Evolutionary conservation across 2,888 invertebrate genomes (phyloP).

Genomic region (Diplolepis rosae): DNA sequence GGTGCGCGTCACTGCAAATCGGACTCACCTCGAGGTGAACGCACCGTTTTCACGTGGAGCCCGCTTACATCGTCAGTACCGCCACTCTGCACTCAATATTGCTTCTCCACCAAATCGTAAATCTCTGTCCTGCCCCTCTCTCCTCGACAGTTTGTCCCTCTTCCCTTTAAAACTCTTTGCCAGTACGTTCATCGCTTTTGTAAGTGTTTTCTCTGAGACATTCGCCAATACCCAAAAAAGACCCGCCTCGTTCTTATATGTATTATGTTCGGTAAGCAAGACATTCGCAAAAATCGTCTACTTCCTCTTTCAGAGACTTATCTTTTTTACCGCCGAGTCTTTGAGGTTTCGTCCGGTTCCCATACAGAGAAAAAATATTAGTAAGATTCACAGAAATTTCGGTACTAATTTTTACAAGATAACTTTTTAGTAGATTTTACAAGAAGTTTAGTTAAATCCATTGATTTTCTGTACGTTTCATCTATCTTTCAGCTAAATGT

Average conservation of each 20-base stretch:
- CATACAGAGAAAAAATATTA: too few relatives aligned
- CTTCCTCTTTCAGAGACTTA: constrained; percentile 1
- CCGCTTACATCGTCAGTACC: constrained; percentile 3
- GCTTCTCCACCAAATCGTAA: constrained; percentile 23
- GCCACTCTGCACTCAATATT: constrained; percentile 25
- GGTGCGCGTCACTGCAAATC: constrained; percentile 18
- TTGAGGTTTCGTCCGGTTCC: constrained; percentile 16
- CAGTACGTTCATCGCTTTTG: not conserved
- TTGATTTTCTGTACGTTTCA: too few relatives aligned
- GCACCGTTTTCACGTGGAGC: constrained; percentile 27
- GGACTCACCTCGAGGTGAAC: constrained; percentile 29
- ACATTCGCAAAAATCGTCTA: constrained; percentile 8
- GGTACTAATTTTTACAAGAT: too few relatives aligned
- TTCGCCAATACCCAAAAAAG: not conserved
- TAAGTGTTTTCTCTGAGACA: not conserved
- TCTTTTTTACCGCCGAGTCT: not conserved
- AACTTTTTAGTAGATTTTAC: too few relatives aligned
- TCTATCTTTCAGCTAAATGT: too few relatives aligned
- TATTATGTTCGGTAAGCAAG: not conserved
- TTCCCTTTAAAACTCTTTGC: constrained; percentile 1
- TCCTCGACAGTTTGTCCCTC: not conserved
- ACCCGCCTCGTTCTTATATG: not conserved
- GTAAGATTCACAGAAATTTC: too few relatives aligned
- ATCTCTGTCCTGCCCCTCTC: constrained; percentile 2
- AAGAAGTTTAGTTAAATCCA: too few relatives aligned